phyloP scores from a whole-genome alignment of 2,888 invertebrate genomes.

The Eueremaeus valkanovi region DNA sequence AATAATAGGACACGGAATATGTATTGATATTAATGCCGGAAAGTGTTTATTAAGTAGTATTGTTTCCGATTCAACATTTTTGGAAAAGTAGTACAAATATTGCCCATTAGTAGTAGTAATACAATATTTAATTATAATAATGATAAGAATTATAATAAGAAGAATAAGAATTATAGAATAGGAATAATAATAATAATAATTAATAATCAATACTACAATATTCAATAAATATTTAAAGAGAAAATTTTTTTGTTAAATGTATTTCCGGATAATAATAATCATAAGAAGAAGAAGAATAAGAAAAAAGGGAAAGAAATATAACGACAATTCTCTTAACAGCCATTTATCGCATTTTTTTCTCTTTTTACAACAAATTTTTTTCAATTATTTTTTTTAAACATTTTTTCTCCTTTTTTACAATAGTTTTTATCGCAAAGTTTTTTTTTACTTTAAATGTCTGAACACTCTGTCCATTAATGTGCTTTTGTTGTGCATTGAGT shows the following conservation, averaged over 20 bases:
- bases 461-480: conserved; percentile 9
- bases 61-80: conserved; percentile 20
- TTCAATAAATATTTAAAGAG: conserved; percentile 10
- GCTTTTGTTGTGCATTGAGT: conserved; percentile 8
- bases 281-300: not conserved
- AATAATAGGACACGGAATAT: not conserved
- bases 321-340: not conserved
- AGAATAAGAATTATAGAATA: not conserved
- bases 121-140: conserved; percentile 3
- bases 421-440: not conserved
- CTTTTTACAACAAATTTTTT: not conserved
- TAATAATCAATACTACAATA: conserved; percentile 26
- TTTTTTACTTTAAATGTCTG: not conserved
- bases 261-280: no score
- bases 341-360: not conserved
- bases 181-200: conserved; percentile 14
- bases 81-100: conserved; percentile 26
- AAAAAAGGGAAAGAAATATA: not conserved
- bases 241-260: no score
- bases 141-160: conserved; percentile 11
- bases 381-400: not conserved
- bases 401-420: not conserved
- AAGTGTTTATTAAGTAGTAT: conserved; percentile 29
- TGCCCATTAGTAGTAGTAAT: conserved; percentile 9
- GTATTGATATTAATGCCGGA: not conserved